Evolutionary conservation across 2,113 vertebrate genomes (phyloP), one percentile per base, ranked within the genome.

Genomic region (Oceanodroma tethys): DNA sequence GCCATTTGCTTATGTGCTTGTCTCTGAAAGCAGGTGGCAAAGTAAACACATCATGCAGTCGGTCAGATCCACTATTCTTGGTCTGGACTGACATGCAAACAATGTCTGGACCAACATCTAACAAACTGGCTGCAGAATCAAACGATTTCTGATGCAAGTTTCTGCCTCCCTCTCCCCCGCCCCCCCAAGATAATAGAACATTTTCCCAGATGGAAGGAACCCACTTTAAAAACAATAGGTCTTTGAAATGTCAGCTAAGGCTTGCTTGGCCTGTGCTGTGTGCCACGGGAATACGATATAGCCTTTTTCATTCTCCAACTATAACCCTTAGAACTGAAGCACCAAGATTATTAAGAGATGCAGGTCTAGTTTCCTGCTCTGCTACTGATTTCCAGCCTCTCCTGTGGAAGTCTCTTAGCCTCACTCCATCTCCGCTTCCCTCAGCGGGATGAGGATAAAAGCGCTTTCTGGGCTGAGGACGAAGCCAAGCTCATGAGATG

Each of bases 91-190:
- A 99, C 99, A 99, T 96, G 99, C 99, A 83, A 99, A 99, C 98
- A 99, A 99, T 75, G 98, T 98, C 88, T 98, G 99, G 99, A 99
- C 97, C 95, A 81, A 99, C 99, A 99, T 98, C 99, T 99, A 87
- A 99, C 98, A 99, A 99, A 90, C 95, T 98, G 97, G 99, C 98
- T 36, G 97, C 99, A 72, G 99, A 99, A 88, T 98, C 99, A 4
- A 99, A 99, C 60, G 98, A 98, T 97, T 99, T 99, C 97, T 99
- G 99, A 97, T 99, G 99, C 99, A 98, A 99, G 99, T 99, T 40
- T 81, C 80, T 92, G 70, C 80, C 81, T 91, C 73, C 60, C 78
- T 72, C n/a, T n/a, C n/a, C n/a, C n/a, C n/a, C n/a, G n/a, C n/a
- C 66, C 74, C 56, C 88, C 20, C 36, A 88, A 84, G 89, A 96